These are phyloP conservation scores for Myrmecophaga tridactyla DNA, from an alignment of 2,113 vertebrate genomes.

Conservation along the genomic window DNA sequence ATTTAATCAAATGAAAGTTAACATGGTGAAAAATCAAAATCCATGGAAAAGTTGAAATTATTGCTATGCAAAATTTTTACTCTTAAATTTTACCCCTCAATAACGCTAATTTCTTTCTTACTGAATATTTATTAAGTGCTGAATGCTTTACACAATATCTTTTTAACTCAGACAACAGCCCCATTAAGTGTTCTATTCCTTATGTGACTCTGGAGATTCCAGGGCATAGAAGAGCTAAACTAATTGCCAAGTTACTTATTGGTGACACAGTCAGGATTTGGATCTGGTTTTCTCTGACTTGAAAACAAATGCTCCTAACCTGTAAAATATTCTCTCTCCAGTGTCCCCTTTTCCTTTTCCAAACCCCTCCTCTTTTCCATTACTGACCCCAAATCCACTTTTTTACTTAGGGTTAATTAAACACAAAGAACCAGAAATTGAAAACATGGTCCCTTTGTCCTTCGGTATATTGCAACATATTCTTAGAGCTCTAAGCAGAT, in stretches of 20 bases:
- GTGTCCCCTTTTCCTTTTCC: background rate
- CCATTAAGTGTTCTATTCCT: background rate
- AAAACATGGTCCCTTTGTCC: background rate
- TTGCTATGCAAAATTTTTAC: background rate
- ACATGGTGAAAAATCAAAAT: background rate
- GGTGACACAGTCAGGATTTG: background rate
- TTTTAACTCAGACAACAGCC: background rate
- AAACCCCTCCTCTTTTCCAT: background rate
- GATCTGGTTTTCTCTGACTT: background rate
- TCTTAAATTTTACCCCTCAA: conserved; percentile 22
- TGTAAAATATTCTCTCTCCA: background rate
- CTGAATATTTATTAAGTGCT: background rate
- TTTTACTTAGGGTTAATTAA: conserved; percentile 49
- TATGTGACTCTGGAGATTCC: background rate
- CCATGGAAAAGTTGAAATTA: background rate
- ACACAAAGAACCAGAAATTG: background rate
- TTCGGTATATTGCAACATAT: background rate
- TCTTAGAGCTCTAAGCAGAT: background rate
- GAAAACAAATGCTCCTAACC: background rate
- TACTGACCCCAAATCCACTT: background rate
- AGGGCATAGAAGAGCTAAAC: background rate
- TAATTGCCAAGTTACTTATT: background rate
- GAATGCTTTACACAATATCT: background rate
- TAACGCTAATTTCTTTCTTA: background rate
- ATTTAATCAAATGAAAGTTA: background rate